Base-by-base conservation (phyloP, 2,113 vertebrate species). In the Prunella himalayana region DNA sequence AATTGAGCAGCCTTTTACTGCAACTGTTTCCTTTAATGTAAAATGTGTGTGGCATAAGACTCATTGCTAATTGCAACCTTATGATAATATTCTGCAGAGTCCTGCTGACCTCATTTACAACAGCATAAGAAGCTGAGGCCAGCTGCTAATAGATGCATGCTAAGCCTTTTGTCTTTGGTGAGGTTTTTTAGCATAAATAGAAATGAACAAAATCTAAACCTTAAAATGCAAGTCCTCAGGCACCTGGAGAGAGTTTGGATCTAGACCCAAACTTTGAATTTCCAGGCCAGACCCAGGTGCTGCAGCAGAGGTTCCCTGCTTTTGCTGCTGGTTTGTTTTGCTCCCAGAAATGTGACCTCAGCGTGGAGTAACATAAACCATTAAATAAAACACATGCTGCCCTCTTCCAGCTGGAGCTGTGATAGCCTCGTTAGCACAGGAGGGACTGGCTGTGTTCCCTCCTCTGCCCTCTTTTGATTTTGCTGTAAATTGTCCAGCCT, bases 391-490 rank as follows among this genome's bases (percentile, higher is more conserved):
- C 79, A 28, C 56, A 41, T 49, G 92, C 95, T 92, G 94, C 95
- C 94, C 90, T 95, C 93, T 93, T 68, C 51, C 93, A 85, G 94
- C 75, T 70, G 28, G 24, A 60, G 59, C 64, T 59, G 91, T 60
- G 90, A 77, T 35, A 77, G 87, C 39, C 0, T 15, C 0, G 1
- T 33, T 42, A 92, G 82, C 2, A 0, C 63, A 27, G 31, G 66
- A 88, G 59, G 66, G 53, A 28, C 13, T 39, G 71, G 33, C 47
- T 69, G 17, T 13, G 41, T 10, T 37, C 66, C 53, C 89, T 95
- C 4, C 27, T 57, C 84, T 95, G 94, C 86, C 93, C 70, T 87
- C 83, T 91, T 82, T 71, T 84, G 95, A 87, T 91, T 93, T 35
- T 35, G 25, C 60, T 56, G 11, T 81, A 54, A 75, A 78, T 44